Evolutionary conservation across 2,888 invertebrate species (phyloP), one percentile per base, ranked within the genome.

Genomic region (Trachelus tabidus): DNA sequence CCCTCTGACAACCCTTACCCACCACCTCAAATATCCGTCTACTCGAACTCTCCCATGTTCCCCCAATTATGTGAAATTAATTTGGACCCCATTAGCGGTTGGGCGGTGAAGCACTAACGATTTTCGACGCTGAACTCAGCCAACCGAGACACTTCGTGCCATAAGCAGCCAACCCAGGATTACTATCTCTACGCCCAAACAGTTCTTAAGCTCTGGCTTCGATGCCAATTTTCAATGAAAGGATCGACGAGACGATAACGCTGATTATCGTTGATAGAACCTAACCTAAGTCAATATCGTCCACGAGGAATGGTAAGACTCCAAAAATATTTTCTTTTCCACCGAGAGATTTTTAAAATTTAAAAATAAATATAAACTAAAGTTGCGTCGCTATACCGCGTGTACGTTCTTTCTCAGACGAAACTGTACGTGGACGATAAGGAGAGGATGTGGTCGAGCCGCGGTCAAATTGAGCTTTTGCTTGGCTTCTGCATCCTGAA

Each of bases 11-110:
- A 56, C 56, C 56, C 23, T 23, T 9, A 12, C 23, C 56, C 56
- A 23, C 56, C 56, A 23, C 56, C 56, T 56, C 56, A 56, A 56
- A 56, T 56, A 56, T 23, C 56, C 56, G 56, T 56, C 56, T 56
- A 56, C 56, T 56, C 56, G 23, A 56, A 37, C 75, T 34, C 69
- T 31, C 69, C 34, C 34, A 23, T 75, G 80, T 80, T 78, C 85
- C 86, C 86, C 87, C 88, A 91, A 91, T 91, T 90, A 91, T 86
- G 85, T 87, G 87, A 91, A 91, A 91, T 91, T 90, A 91, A 91
- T 90, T 90, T 90, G 83, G 87, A 82, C 81, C 86, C 89, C 87
- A 89, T 90, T 90, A 90, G 90, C 86, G 88, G 89, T 87, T 80
- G 80, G 81, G 77, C 85, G 79, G 80, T 73, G 69, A 80, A 78